phyloP scores from a whole-genome alignment of 2,797 vertebrate species.

The Nannoperca obscura region DNA sequence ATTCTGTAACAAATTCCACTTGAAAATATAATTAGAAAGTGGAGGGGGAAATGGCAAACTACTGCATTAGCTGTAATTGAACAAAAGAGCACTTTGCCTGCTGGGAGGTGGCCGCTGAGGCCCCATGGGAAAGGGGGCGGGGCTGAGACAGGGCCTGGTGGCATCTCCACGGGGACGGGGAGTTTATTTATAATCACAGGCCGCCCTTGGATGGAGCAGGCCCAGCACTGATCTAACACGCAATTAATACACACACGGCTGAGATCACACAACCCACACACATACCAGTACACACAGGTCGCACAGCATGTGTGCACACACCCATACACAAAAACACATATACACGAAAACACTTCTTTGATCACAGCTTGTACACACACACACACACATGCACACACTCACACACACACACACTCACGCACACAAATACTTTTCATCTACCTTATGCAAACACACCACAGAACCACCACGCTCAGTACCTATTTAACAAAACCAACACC shows the following conservation, averaged over 20 bases:
- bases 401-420: constrained; percentile 24
- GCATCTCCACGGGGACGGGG: constrained; percentile 89
- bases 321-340: constrained; percentile 15
- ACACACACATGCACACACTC: not conserved
- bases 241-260: constrained; percentile 94
- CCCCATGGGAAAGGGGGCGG: constrained; percentile 95
- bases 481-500: constrained; percentile 63
- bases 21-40: constrained; percentile 98
- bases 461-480: constrained; percentile 10
- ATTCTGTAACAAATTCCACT: constrained; percentile 94
- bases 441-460: constrained; percentile 64
- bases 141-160: constrained; percentile 88
- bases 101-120: constrained; percentile 92
- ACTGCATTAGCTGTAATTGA: constrained; percentile 99
- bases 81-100: constrained; percentile 97
- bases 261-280: constrained; percentile 71
- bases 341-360: constrained; percentile 17
- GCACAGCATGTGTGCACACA: constrained; percentile 39
- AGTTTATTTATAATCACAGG: constrained; percentile 93
- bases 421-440: constrained; percentile 46
- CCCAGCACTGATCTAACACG: constrained; percentile 93
- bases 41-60: constrained; percentile 91
- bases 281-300: constrained; percentile 47
- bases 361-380: constrained; percentile 21
- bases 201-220: constrained; percentile 78